A percentile compares a stretch with the other conserved stretches of the same genome.
Evolutionary conservation across 2,888 invertebrate species (phyloP).

Genomic region (Epiblema foenella): DNA sequence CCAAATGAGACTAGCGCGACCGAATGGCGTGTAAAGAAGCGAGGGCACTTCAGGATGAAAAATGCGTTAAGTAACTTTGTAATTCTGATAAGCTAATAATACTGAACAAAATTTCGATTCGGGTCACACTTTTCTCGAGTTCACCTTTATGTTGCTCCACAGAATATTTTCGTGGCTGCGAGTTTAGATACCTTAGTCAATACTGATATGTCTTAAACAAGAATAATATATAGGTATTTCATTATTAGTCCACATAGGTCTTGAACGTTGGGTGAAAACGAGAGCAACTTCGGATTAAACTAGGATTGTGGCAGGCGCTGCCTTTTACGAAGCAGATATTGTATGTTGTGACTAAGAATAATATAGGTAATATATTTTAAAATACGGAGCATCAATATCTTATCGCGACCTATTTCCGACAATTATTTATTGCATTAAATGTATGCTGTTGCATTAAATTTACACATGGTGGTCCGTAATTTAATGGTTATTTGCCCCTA

Average conservation of each 20-base stretch:
- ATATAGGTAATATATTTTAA: neutral
- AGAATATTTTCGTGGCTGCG: neutral
- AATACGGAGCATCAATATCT: neutral
- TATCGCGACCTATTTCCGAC: slow-evolving; percentile 7
- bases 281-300: too few species aligned
- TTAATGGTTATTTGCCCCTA: slow-evolving; percentile 36
- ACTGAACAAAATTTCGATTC: slow-evolving; percentile 21
- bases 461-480: slow-evolving; percentile 21
- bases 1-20: slow-evolving; percentile 56
- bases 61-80: slow-evolving; percentile 42
- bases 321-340: too few species aligned
- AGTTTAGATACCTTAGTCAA: too few species aligned
- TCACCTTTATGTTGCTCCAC: neutral
- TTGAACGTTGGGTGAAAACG: too few species aligned
- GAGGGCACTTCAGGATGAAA: slow-evolving; percentile 30
- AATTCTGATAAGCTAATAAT: slow-evolving; percentile 30
- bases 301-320: too few species aligned
- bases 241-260: too few species aligned
- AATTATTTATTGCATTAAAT: slow-evolving; percentile 27
- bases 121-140: slow-evolving; percentile 14
- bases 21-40: slow-evolving; percentile 39
- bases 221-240: too few species aligned
- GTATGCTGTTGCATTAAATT: slow-evolving; percentile 20
- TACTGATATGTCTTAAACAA: too few species aligned
- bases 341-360: too few species aligned